Evolutionary conservation across 2,888 invertebrate genomes (phyloP), one percentile per base, ranked within the genome.

Genomic region (Philereme vetulata): DNA sequence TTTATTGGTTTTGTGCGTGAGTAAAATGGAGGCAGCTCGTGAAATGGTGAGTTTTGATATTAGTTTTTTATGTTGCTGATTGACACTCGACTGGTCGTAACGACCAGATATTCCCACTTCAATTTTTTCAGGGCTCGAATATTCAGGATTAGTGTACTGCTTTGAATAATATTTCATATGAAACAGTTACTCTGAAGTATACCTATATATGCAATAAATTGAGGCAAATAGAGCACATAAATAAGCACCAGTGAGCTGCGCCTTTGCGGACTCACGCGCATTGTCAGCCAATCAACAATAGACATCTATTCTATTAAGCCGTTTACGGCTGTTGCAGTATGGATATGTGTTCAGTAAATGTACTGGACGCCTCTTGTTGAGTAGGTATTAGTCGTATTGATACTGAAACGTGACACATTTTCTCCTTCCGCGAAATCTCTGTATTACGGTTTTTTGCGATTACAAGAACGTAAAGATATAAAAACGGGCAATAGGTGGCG

Each of bases 271-370:
- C 82, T 85, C 84, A 72, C 64, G 79, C 84, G 84, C 87, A 88
- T 90, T 90, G 90, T 90, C 72, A 78, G 75, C 74, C 89, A 89
- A 91, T 91, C 88, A 80, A 81, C 75, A 70, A 73, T 72, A 75
- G 80, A 81, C 81, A 77, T 86, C 82, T 71, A 72, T 73, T 78
- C 70, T 82, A 90, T 90, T 90, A 86, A 80, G 79, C 80, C 84
- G 82, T 88, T 89, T 86, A 88, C 80, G 80, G 75, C 76, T 79
- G 78, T 79, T 83, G 77, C 77, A 80, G 74, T 80, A 71, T n/a
- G n/a, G n/a, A n/a, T n/a, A n/a, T 78, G 78, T 77, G 75, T 73
- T 77, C 80, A 83, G 84, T 86, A 82, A 82, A 83, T 77, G 57
- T 64, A 65, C 46, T 56, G 51, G 55, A 58, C 35, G 48, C 60